These are phyloP conservation scores for Ciona savignyi DNA, from an alignment of 23 tunicate genomes.

Conservation along the genomic window DNA sequence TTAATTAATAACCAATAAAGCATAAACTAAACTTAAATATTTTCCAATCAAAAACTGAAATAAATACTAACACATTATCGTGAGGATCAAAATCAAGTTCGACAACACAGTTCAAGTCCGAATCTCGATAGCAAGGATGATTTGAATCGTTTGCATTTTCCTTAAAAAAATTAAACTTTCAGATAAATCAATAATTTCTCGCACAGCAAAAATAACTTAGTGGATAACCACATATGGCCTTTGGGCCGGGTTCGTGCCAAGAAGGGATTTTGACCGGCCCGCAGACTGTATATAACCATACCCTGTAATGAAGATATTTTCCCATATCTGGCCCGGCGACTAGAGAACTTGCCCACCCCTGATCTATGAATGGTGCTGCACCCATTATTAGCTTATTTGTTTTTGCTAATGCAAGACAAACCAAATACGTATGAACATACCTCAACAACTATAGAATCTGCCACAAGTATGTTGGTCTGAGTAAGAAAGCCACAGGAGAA, in stretches of 20 bases:
- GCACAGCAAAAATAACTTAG: no score
- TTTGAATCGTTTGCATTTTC: background rate
- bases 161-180: background rate
- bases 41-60: background rate
- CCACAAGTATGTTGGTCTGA: slow-evolving; percentile 70
- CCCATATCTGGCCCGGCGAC: no score
- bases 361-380: no score
- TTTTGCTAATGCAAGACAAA: no score
- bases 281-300: no score
- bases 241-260: no score
- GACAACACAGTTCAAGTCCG: background rate
- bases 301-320: no score
- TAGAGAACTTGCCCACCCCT: no score
- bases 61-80: background rate
- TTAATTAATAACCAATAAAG: background rate
- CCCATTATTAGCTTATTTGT: no score
- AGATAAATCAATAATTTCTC: background rate
- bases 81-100: background rate
- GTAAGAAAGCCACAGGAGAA: slow-evolving; percentile 73
- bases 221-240: no score
- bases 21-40: background rate
- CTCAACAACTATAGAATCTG: slow-evolving; percentile 57
- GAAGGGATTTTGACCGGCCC: no score
- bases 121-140: background rate
- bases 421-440: no score